Base-by-base conservation (phyloP, 2,797 vertebrate species). In the Megalops cyprinoides region DNA sequence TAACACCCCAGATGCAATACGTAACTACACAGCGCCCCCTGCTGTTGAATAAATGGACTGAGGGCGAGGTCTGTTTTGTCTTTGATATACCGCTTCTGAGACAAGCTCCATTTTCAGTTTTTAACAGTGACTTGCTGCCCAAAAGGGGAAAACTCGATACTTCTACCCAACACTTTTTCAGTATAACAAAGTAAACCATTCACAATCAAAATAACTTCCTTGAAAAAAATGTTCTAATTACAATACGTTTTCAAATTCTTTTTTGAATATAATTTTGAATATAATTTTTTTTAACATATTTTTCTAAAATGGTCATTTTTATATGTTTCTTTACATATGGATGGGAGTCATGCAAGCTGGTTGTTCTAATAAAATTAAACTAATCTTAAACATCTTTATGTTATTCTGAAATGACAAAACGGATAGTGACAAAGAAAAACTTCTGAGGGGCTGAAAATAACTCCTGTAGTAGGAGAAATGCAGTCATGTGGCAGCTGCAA, bases 21-120 rank as follows among this genome's bases (percentile, higher is more conserved):
- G 74, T 51, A 58, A 74, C n/a, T 28, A 74, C 25, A 53, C 39
- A 37, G 49, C 25, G 51, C 79, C 79, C 79, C 53, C 69, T 80
- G 39, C 25, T 80, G 79, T 48, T 31, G 71, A 74, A 44, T 58
- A 58, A 74, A 69, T 46, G 53, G 74, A 80, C 51, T 74, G 37
- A 80, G 39, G 39, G 20, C 14, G 46, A 28, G 44, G 48, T 9
- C 44, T 18, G 58, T 60, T 55, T 31, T 77, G 51, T 53, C 51
- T 4, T 8, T 53, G 51, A 14, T 15, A 8, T 2, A 1, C 15
- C 69, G 65, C 23, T 42, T 10, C 34, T 23, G 37, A 44, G 34
- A 25, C 10, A 31, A 25, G 37, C 25, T 56, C 34, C 51, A 42
- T 8, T 65, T 18, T 23, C 25, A 55, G 25, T 14, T 15, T 51